Conservation (phyloP, 2,113 vertebrate genomes). For the Microcebus murinus region DNA sequence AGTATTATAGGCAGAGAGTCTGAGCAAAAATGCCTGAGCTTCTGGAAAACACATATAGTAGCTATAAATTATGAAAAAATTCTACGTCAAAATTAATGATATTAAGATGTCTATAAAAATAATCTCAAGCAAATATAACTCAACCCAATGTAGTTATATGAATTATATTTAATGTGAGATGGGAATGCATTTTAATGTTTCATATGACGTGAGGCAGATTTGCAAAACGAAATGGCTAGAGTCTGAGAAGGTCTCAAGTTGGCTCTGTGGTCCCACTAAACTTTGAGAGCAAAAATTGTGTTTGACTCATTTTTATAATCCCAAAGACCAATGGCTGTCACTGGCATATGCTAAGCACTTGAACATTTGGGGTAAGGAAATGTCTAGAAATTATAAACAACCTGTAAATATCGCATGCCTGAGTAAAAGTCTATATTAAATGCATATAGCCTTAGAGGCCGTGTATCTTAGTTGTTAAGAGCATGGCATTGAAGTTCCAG, state of each 20-base stretch:
- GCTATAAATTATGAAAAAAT: not conserved
- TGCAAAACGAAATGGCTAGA: not conserved
- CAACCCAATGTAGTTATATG: not conserved
- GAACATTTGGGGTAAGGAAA: not conserved
- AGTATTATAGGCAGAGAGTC: not conserved
- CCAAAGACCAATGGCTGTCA: not conserved
- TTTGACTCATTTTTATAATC: not conserved
- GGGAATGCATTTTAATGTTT: not conserved
- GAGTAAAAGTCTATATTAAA: slow-evolving; percentile 15
- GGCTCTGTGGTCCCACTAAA: not conserved
- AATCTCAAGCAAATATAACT: not conserved
- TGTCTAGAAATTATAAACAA: not conserved
- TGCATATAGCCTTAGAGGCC: not conserved
- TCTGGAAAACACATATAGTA: not conserved
- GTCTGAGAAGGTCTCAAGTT: not conserved
- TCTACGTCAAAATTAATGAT: not conserved
- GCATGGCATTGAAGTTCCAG: not conserved
- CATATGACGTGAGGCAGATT: not conserved
- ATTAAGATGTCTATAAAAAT: not conserved
- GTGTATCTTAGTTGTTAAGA: not conserved
- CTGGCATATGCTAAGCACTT: not conserved
- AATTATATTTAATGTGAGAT: not conserved
- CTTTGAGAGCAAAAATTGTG: not conserved
- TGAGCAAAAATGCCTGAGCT: not conserved
- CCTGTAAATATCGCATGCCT: not conserved